Evolutionary conservation across 2,888 invertebrate genomes (phyloP), one percentile per base, ranked within the genome.

Genomic region (Brenthis hecate): DNA sequence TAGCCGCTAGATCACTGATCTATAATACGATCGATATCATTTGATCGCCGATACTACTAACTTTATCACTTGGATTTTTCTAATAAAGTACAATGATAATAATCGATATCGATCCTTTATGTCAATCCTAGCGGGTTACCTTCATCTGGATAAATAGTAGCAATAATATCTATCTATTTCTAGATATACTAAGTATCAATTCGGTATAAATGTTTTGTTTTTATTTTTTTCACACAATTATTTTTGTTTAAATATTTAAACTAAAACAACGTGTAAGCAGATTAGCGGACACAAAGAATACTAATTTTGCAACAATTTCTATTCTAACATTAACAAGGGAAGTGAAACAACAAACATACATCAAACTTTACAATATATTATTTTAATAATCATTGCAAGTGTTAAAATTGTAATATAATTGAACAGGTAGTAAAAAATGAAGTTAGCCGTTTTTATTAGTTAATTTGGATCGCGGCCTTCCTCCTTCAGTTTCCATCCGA

Each of bases 1-100:
- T 68, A 47, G 78, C 72, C 72, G 73, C 61, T 65, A 69, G 74
- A 73, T 73, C 72, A 78, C 79, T 79, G 78, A 53, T n/a, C 58
- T 11, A 43, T 43, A 43, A 50, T 23, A 60, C 66, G 68, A 64
- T 56, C 58, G 19, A 65, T 55, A 58, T 28, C 56, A 51, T 58
- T 56, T 67, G 69, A 69, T 43, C 36, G 36, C 70, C 60, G 67
- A 36, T 64, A 50, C 65, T 61, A 58, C 61, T 55, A 43, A 43
- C 36, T 11, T 43, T 43, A 43, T 43, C 11, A 43, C 36, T 43
- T 43, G 36, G 36, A 43, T 43, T 43, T 43, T 43, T 43, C 51
- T 51, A 51, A 51, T 51, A n/a, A 51, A 43, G 11, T 36, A 36
- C 1, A 36, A 36, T 8, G 2, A 43, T 11, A 36, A 36, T 36